Percentiles rank a stretch among this genome's conserved stretches.
Evolutionary conservation across 30 jellyfish, hydroid and myxozoan species (phyloP).

Genomic region (Mastigias papua): DNA sequence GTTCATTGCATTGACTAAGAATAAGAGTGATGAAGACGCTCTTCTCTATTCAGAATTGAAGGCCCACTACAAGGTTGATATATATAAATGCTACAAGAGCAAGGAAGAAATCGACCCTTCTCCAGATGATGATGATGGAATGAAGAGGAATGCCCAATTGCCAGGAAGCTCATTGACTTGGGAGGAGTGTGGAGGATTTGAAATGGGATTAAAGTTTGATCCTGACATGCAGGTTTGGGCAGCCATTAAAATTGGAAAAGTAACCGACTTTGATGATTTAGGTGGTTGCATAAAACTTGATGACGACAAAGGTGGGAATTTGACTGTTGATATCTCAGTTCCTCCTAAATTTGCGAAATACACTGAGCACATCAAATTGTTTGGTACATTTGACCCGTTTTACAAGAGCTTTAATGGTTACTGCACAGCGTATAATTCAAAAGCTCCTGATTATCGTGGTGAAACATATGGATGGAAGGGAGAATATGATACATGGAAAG

Average conservation of each 20-base stretch:
- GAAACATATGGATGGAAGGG: neutral
- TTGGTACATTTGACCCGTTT: neutral
- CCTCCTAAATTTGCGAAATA: neutral
- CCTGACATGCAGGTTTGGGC: neutral
- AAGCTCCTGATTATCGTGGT: neutral
- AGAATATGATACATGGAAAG: neutral
- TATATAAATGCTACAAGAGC: conserved; percentile 59
- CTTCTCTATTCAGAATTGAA: conserved; percentile 18
- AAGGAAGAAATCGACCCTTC: too few relatives aligned
- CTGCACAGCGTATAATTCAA: neutral
- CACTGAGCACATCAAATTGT: neutral
- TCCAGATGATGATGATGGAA: too few relatives aligned
- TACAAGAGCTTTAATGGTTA: neutral
- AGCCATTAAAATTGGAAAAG: neutral
- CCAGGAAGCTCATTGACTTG: neutral
- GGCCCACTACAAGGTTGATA: conserved; percentile 28
- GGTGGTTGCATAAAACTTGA: neutral
- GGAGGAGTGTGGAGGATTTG: neutral
- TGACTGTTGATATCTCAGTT: neutral
- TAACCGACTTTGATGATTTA: neutral
- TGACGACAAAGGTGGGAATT: too few relatives aligned
- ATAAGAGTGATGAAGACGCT: conserved; percentile 15
- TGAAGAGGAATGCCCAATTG: neutral
- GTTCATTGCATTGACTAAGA: conserved; percentile 40
- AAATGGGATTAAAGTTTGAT: neutral